Evolutionary conservation across 2,888 invertebrate species (phyloP), one percentile per base, ranked within the genome.

Genomic region (Xiphydria camelus): DNA sequence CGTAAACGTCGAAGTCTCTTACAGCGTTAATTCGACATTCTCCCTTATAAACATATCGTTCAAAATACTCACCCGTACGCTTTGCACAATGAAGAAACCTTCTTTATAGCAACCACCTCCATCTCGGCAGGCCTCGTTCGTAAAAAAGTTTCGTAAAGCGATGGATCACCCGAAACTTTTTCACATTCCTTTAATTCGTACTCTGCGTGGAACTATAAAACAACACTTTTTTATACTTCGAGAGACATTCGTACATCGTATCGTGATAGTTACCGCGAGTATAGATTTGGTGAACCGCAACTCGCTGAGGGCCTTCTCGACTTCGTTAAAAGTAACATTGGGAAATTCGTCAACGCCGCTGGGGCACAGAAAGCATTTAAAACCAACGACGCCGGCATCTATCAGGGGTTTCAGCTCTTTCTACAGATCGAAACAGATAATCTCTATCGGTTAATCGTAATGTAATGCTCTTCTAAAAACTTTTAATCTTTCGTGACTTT

Each of bases 291-390:
- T 82, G 34, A 82, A 80, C 56, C 83, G 78, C 2, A 88, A 74
- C 41, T 81, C 80, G 4, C 75, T 59, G 32, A 88, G 77, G 1
- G 85, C 83, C 33, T 77, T 74, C 49, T 81, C 78, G 21, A 88
- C 76, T 48, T 87, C 82, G 9, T 77, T 60, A 41, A 76, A 73
- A 9, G 72, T 77, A 0, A 88, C 83, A 47, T 83, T 79, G 0
- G 83, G 82, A 63, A 88, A 88, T 66, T 88, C 88, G 0, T 86
- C 83, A 0, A 85, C 80, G 1, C 87, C 85, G 47, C 84, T 84
- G 1, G 85, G 83, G 56, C 83, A 83, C 2, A 89, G 75, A 49
- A 87, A 87, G 65, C 88, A 87, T 74, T 88, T 88, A 57, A 89
- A 85, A 2, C 88, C 89, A 20, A 87, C 83, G 1, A 87, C 87